Base-by-base conservation (phyloP, 2,113 vertebrate species). In the Chroicocephalus ridibundus region DNA sequence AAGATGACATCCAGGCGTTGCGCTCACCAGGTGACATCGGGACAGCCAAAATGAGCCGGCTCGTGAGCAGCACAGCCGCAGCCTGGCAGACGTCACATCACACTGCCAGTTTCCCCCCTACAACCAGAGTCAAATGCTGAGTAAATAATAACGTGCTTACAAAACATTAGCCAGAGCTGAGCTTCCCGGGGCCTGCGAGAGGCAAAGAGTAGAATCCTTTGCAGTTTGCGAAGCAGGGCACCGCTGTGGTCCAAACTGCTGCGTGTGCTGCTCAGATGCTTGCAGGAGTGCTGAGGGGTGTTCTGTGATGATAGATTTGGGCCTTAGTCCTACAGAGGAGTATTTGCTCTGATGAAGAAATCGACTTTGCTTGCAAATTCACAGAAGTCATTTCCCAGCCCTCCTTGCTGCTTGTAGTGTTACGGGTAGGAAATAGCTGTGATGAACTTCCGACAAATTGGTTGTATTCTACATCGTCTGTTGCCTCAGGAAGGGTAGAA, bases 211-310 rank as follows among this genome's bases (percentile, higher is more conserved):
- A 18, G 5, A 62, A n/a, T 13, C 19, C 64, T 66, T 12, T 46
- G 62, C 46, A 26, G 27, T 0, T 5, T 29, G 66, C 1, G 1
- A 22, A 46, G 76, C 21, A 6, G 54, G 38, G 61, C 6, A 0
- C 15, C 1, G 0, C n/a, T 44, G 81, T 11, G n/a, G 21, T 52
- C 82, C 22, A 5, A 5, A 0, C 1, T 15, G 2, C 57, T 17
- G 47, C 6, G 0, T 0, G 4, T 11, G 54, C 44, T 57, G 88
- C 88, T n/a, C 0, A 0, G 54, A 1, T 13, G 0, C 46, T 29
- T 27, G 54, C 77, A 17, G 6, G 5, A 32, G 54, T 6, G 0
- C 0, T 40, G 77, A 19, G 21, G 13, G 13, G 19, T 15, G 68
- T 19, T 32, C 65, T 38, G 36, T 6, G 64, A 1, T 21, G 36